Base-by-base conservation (phyloP, 2,888 invertebrate genomes). In the Macrosiphum euphorbiae region DNA sequence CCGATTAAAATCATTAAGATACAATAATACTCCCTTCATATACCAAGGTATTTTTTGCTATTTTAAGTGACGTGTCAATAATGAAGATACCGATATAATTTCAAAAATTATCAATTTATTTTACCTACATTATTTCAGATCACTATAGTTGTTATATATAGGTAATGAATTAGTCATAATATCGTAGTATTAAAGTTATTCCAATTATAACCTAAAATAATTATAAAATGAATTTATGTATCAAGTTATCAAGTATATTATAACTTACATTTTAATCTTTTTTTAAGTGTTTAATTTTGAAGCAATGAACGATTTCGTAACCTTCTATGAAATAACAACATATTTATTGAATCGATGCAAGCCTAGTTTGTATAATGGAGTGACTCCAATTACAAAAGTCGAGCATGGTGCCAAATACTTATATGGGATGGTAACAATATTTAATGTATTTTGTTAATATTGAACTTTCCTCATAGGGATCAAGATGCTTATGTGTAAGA, bases 341-440 rank as follows among this genome's bases (percentile, higher is more conserved):
- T n/a, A 1, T 16, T 0, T 0, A 1, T 5, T 67, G 16, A 67
- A 67, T n/a, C 0, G 0, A 1, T 67, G 67, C 16, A 0, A n/a
- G 1, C 67, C 67, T 4, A n/a, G 16, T 4, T 0, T 16, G 13
- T 67, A 67, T 35, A 67, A 67, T 35, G 67, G 67, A 5, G 0
- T 0, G 2, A n/a, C n/a, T 67, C 16, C 67, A n/a, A 67, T 67
- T 67, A n/a, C 67, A 16, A 67, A 67, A 67, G 5, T 13, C 8
- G 16, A 67, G 0, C n/a, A n/a, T 16, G n/a, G n/a, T 16, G 5
- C 16, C 1, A 67, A 67, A 1, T 67, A 67, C 16, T 3, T n/a
- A 5, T n/a, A n/a, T 67, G n/a, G n/a, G 16, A 67, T 67, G 67
- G 67, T 67, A 67, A 67, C n/a, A 16, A 67, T 67, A 67, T 67